Base-by-base conservation (phyloP, 2,888 invertebrate species). In the Pilophorus perplexus region DNA sequence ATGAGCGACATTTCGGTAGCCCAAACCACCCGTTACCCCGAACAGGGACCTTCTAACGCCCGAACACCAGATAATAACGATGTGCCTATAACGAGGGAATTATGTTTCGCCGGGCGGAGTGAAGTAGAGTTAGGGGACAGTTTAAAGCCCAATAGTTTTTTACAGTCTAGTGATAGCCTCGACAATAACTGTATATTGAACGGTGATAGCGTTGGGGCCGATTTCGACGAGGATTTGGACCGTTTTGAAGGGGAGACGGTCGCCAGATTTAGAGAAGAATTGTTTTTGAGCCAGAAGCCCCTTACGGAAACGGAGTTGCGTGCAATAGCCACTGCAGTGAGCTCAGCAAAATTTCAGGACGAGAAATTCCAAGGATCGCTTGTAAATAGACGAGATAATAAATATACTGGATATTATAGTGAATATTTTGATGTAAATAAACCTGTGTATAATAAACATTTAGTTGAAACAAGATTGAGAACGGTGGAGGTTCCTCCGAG, bases 31-130 rank as follows among this genome's bases (percentile, higher is more conserved):
- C 55, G 20, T 55, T 18, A 10, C 8, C 37, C 37, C 20, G 23
- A 55, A 25, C 37, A 44, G n/a, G 54, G 42, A n/a, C n/a, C n/a
- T n/a, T n/a, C n/a, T n/a, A n/a, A n/a, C n/a, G 46, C 62, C 12
- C 27, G 48, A 65, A 52, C 64, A 65, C 54, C 64, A 60, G 69
- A 69, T 69, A 69, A 67, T 69, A 69, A 69, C 38, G 38, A 69
- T 67, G 69, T 69, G 69, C 69, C 69, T 69, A 67, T 59, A 54
- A 66, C 46, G 64, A 64, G 54, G 64, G 46, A 64, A 64, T 52
- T 57, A 57, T 55, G 62, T 55, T 46, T 33, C 28, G 46, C 62
- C 20, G 62, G 22, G 44, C 44, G 46, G 62, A 33, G 44, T 37
- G 46, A 22, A 4, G 37, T 55, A 55, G 55, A 55, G 55, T 55